Conservation (phyloP, 2,113 vertebrate species). For the Triplophysa rosa region DNA sequence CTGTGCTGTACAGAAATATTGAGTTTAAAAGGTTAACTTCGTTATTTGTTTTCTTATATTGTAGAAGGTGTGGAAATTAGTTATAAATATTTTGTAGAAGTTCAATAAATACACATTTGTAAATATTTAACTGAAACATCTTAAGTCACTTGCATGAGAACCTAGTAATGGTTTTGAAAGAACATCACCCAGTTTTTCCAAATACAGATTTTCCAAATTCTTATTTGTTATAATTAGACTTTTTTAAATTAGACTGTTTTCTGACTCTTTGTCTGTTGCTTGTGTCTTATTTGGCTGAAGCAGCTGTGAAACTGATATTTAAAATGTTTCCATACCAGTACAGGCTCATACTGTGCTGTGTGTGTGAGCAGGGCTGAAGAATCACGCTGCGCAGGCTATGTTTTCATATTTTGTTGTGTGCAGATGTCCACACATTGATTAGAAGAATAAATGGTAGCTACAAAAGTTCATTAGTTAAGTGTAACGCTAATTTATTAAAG, state of each 20-base stretch:
- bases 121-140: neutral
- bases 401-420: slow-evolving; percentile 39
- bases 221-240: too few relatives aligned
- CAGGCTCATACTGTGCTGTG: slow-evolving; percentile 32
- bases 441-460: slow-evolving; percentile 4
- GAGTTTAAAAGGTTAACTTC: too few relatives aligned
- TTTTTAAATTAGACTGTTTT: neutral
- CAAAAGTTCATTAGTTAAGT: neutral
- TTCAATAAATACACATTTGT: neutral
- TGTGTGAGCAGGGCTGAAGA: slow-evolving; percentile 24
- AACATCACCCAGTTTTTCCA: neutral
- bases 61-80: neutral
- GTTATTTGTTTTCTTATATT: neutral
- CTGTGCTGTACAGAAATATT: too few relatives aligned
- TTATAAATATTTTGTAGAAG: neutral
- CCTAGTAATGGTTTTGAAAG: too few relatives aligned
- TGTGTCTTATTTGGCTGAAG: slow-evolving; percentile 31
- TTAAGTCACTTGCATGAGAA: too few relatives aligned
- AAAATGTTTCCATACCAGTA: slow-evolving; percentile 39
- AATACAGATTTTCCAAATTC: neutral
- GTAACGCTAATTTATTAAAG: neutral
- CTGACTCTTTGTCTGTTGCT: neutral
- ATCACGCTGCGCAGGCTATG: slow-evolving; percentile 29
- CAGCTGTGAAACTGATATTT: slow-evolving; percentile 42
- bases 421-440: slow-evolving; percentile 31